Evolutionary conservation across 1,140 invertebrate genomes (phyloP).

Genomic region (Eumeta japonica): DNA sequence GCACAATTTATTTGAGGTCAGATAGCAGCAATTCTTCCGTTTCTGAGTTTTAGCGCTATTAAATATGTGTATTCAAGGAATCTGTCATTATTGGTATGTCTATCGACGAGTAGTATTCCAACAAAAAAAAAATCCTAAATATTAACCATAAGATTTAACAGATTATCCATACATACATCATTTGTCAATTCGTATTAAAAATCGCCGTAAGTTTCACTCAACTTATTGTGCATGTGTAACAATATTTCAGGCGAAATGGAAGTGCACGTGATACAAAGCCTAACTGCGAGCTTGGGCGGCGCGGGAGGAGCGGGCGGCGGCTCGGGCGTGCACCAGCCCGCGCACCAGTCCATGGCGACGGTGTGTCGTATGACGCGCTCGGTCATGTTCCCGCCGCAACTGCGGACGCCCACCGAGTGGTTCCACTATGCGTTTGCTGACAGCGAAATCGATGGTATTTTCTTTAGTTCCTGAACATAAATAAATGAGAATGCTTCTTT

Average conservation of each 20-base stretch:
- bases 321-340: constrained; percentile 67
- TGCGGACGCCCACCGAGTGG: constrained; percentile 92
- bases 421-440: constrained; percentile 94
- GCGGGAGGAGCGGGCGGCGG: constrained; percentile 54
- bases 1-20: no score
- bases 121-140: no score
- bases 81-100: no score
- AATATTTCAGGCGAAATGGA: constrained; percentile 24
- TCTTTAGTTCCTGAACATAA: no score
- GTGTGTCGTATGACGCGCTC: constrained; percentile 89
- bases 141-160: no score
- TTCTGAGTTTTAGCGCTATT: no score
- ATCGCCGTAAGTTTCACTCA: background rate
- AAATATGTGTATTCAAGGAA: no score
- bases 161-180: no score
- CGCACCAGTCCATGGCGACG: constrained; percentile 86
- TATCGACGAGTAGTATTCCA: no score
- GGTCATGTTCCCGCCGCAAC: constrained; percentile 91
- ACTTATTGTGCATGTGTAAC: no score
- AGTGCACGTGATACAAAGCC: constrained; percentile 79
- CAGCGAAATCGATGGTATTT: constrained; percentile 90
- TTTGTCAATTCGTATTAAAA: background rate
- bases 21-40: no score
- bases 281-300: constrained; percentile 85
- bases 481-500: no score